phyloP scores from a whole-genome alignment of 2,113 vertebrate genomes.

The Paradoxurus hermaphroditus region DNA sequence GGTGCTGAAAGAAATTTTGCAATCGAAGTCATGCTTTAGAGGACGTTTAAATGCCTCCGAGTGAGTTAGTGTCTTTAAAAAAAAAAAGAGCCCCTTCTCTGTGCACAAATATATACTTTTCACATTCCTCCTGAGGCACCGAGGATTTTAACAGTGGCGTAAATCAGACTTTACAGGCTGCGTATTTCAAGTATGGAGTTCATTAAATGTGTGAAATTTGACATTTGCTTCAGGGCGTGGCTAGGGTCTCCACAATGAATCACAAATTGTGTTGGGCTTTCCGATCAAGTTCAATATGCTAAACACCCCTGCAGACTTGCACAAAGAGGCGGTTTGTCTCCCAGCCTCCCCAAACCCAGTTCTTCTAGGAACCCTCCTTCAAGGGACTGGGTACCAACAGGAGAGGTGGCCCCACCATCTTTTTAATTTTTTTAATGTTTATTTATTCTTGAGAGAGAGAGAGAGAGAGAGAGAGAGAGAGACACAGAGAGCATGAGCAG shows the following conservation, averaged over 20 bases:
- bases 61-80: constrained; percentile 75
- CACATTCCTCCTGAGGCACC: constrained; percentile 76
- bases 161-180: constrained; percentile 86
- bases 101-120: constrained; percentile 78
- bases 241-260: constrained; percentile 78
- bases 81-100: constrained; percentile 28
- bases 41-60: constrained; percentile 72
- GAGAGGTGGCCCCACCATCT: neutral
- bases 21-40: constrained; percentile 76
- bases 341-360: neutral
- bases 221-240: constrained; percentile 83
- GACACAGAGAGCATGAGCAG: no score
- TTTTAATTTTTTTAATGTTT: neutral
- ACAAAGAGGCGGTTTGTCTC: neutral
- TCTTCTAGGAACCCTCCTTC: neutral
- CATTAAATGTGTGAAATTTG: constrained; percentile 87
- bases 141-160: constrained; percentile 80
- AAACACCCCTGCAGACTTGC: neutral
- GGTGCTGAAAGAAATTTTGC: constrained; percentile 87
- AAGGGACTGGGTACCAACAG: rapidly evolving
- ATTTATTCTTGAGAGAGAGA: no score
- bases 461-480: no score
- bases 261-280: constrained; percentile 75
- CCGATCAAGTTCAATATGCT: constrained; percentile 68
- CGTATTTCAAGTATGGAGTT: constrained; percentile 85